These are phyloP conservation scores for Psophia crepitans DNA, from an alignment of 2,113 vertebrate species.

Conservation along the genomic window DNA sequence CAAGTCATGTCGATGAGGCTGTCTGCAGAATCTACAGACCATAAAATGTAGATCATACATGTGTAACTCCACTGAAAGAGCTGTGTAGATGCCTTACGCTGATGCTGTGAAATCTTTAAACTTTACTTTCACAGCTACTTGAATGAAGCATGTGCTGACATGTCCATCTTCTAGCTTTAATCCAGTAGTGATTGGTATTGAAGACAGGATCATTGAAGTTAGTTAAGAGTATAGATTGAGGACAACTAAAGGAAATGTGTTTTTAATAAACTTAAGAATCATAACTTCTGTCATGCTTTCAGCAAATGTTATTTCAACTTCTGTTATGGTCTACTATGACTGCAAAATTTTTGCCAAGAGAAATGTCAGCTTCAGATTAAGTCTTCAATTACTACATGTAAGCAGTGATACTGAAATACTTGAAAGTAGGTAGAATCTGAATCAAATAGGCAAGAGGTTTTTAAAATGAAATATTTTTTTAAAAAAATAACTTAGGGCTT, in stretches of 20 bases:
- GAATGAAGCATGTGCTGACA: accelerated
- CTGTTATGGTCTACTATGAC: background rate
- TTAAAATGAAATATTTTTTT: background rate
- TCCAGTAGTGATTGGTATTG: background rate
- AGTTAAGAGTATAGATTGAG: background rate
- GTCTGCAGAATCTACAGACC: background rate
- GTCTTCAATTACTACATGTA: background rate
- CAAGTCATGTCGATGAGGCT: background rate
- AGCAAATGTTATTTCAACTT: background rate
- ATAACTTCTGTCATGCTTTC: background rate
- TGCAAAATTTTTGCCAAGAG: background rate
- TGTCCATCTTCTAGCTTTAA: background rate
- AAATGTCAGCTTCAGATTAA: background rate
- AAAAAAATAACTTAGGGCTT: background rate
- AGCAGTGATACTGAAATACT: background rate
- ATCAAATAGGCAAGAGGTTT: background rate
- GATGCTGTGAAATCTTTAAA: background rate
- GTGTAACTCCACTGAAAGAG: accelerated
- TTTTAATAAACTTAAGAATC: background rate
- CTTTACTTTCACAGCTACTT: background rate
- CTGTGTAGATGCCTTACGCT: background rate
- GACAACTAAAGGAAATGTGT: background rate
- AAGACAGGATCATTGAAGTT: background rate
- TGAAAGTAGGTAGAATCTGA: background rate
- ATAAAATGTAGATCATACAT: accelerated